A percentile compares a stretch with the other conserved stretches of the same genome.
Conservation (phyloP, 2,888 invertebrate species). For the Euplagia quadripunctaria region DNA sequence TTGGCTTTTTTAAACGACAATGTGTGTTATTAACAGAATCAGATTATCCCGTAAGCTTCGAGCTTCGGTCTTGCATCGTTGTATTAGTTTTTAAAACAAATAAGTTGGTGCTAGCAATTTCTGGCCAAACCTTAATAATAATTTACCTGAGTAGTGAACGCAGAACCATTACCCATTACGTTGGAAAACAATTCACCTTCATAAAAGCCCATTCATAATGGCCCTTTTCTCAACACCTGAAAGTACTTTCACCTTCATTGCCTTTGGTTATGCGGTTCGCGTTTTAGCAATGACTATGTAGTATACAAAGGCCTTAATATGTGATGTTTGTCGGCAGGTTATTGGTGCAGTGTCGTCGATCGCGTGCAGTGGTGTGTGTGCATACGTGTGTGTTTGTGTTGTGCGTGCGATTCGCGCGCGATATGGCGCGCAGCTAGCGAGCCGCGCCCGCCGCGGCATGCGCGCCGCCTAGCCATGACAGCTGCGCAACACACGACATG, state of each 20-base stretch:
- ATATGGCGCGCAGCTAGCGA: slow-evolving; percentile 80
- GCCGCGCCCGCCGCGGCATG: slow-evolving; percentile 76
- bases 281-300: neutral
- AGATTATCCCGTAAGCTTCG: neutral
- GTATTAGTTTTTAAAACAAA: neutral
- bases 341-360: slow-evolving; percentile 65
- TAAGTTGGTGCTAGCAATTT: neutral
- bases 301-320: slow-evolving; percentile 14
- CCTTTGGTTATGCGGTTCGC: neutral
- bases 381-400: slow-evolving; percentile 64
- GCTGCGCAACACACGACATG: slow-evolving; percentile 75
- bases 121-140: neutral
- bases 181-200: neutral
- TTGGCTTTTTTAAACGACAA: neutral
- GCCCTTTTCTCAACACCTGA: neutral
- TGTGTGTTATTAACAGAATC: neutral
- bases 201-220: neutral
- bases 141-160: neutral
- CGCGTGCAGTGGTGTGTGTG: slow-evolving; percentile 67
- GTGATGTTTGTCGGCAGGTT: slow-evolving; percentile 59
- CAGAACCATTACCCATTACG: neutral
- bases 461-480: slow-evolving; percentile 83
- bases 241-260: neutral
- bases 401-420: slow-evolving; percentile 62
- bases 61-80: neutral